phyloP scores from a whole-genome alignment of 1,140 invertebrate genomes.

The Charaxes varanes region DNA sequence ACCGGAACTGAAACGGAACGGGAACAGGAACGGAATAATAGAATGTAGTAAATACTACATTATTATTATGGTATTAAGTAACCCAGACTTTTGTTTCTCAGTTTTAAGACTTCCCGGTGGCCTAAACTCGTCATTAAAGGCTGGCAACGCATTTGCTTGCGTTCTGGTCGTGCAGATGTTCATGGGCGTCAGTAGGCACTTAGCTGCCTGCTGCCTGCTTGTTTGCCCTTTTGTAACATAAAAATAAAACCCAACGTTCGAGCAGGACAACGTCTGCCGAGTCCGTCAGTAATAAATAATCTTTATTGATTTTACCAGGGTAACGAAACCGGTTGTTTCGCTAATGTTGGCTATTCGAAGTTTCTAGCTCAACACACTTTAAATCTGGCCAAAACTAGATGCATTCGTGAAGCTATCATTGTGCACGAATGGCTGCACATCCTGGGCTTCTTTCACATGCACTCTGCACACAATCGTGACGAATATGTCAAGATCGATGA shows the following conservation, averaged over 20 bases:
- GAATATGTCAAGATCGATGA: slow-evolving; percentile 76
- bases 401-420: slow-evolving; percentile 60
- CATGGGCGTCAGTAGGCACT: too few relatives aligned
- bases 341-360: slow-evolving; percentile 55
- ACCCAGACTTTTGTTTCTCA: too few relatives aligned
- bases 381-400: slow-evolving; percentile 63
- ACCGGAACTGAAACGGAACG: too few relatives aligned
- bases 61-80: too few relatives aligned
- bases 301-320: slow-evolving; percentile 32
- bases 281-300: background rate
- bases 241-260: background rate
- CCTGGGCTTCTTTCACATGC: slow-evolving; percentile 83
- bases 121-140: too few relatives aligned
- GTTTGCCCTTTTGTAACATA: too few relatives aligned
- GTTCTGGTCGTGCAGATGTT: too few relatives aligned
- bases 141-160: too few relatives aligned
- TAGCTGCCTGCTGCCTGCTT: too few relatives aligned
- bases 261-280: background rate
- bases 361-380: slow-evolving; percentile 48
- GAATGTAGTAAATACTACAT: too few relatives aligned
- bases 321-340: slow-evolving; percentile 59
- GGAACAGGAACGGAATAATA: too few relatives aligned
- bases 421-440: slow-evolving; percentile 82
- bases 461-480: slow-evolving; percentile 81
- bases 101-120: too few relatives aligned